Base-by-base conservation (phyloP, 1,140 invertebrate genomes). In the Macrotrachela quadricornifera region DNA sequence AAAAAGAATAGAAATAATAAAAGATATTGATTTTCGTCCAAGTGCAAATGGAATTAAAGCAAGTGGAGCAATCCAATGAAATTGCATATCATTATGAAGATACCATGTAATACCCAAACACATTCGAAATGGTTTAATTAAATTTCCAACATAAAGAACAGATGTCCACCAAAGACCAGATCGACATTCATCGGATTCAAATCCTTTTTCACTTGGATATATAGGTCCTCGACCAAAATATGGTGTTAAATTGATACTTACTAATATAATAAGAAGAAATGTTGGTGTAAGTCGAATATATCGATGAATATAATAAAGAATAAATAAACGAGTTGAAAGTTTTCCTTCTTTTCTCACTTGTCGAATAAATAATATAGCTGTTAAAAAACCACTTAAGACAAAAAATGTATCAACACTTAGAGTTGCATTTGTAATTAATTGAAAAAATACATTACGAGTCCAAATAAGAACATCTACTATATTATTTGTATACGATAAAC, bases 331-430 rank as follows among this genome's bases (percentile, higher is more conserved):
- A 18, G 12, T 10, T 40, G 45, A 38, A 13, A 53, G 18, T 48
- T 53, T 53, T 40, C 37, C 42, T n/a, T n/a, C 59, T 60, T 68
- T 66, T 60, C 62, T 60, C 39, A 73, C 60, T 55, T 74, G 69
- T 58, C 65, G 68, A 58, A 78, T 42, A 57, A 71, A 67, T 3
- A 73, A 59, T 58, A 78, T 78, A 1, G 72, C 62, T 0, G 76
- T 61, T 0, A 79, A 63, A 1, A 78, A 61, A 46, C 78, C 78
- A 59, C 78, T 78, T 21, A 68, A 42, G 10, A 85, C 82, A 70
- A 90, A 88, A 71, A 88, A 90, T 9, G 83, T 82, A 65, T 87
- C 84, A 16, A 88, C 85, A 41, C 84, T 84, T 63, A 85, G 84
- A 4, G 82, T 82, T 6, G 83, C 85, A 65, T 87, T 87, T 50